A percentile compares a stretch with the other conserved stretches of the same genome.
These are phyloP conservation scores for Oryctolagus cuniculus DNA, from an alignment of 2,113 vertebrate species.

Conservation along the genomic window mOryCun1.1 NC_091449.1:1517001-1517500, in stretches of 20 bases:
- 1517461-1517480: background rate
- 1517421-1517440: conserved; percentile 43
- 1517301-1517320: background rate
- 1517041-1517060: background rate
- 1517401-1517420: conserved; percentile 62
- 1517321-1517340: background rate
- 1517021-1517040: background rate
- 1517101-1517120: background rate
- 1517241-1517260: background rate
- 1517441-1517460: background rate
- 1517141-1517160: background rate
- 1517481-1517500: background rate
- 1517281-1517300: background rate
- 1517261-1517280: background rate
- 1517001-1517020: background rate
- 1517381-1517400: background rate
- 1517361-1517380: background rate
- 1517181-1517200: background rate
- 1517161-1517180: background rate
- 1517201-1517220: background rate
- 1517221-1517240: background rate
- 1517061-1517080: background rate
- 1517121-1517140: fast-evolving
- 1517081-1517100: no score
- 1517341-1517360: background rate